A percentile compares a stretch with the other conserved stretches of the same genome.
These are phyloP conservation scores for Morelia viridis DNA, from an alignment of 2,797 vertebrate species.

Conservation along the genomic window DNA sequence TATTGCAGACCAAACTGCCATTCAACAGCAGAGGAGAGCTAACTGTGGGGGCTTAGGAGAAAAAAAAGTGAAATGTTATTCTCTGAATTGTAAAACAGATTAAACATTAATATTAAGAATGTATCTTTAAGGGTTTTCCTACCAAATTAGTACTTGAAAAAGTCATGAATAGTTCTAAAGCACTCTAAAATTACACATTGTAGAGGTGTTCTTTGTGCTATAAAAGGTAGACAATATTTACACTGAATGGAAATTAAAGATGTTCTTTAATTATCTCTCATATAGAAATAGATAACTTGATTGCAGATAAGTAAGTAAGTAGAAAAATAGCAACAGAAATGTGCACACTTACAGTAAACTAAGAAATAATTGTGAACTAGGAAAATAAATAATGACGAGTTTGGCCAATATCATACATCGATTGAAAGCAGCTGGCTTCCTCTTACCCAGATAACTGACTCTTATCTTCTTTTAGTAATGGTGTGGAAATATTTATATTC, in stretches of 20 bases:
- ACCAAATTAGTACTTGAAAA: conserved; percentile 57
- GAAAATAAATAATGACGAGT: background rate
- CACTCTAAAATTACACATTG: conserved; percentile 39
- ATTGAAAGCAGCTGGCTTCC: background rate
- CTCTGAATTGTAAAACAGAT: conserved; percentile 58
- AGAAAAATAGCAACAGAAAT: conserved; percentile 56
- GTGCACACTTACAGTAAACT: background rate
- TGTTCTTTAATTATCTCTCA: background rate
- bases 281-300: background rate
- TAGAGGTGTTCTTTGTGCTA: conserved; percentile 52
- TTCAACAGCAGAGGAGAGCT: background rate
- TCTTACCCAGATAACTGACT: background rate
- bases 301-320: background rate
- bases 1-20: background rate
- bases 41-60: background rate
- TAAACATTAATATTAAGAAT: conserved; percentile 56
- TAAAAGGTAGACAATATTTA: conserved; percentile 55
- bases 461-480: background rate
- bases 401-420: background rate
- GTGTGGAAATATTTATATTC: background rate
- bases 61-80: conserved; percentile 65
- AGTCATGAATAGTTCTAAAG: conserved; percentile 53
- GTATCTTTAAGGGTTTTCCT: conserved; percentile 41
- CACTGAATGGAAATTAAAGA: conserved; percentile 42
- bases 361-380: background rate